Evolutionary conservation across 2,797 vertebrate genomes (phyloP), one percentile per base, ranked within the genome.

Genomic region (Galago senegalensis): DNA sequence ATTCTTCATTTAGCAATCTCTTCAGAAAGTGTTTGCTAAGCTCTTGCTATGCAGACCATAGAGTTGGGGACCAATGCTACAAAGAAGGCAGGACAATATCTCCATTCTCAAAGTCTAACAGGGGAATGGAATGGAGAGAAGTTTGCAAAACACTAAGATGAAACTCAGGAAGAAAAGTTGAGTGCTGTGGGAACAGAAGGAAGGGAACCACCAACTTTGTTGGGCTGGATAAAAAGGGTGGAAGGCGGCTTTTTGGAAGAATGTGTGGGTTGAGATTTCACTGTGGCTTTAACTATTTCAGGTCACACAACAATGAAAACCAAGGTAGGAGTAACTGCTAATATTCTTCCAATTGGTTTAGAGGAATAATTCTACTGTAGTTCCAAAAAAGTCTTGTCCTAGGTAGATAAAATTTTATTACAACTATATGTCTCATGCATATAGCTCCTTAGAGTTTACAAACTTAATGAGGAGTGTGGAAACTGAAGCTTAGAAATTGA

Each of bases 271-370:
- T 86, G 60, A 89, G 77, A 83, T 85, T 95, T 96, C 84, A 80
- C 70, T 86, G 85, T 56, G 67, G 73, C 63, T 93, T 81, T 79
- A 81, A 95, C 79, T 85, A 58, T 92, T 96, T 85, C 81, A 86
- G 91, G 18, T 73, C 77, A 49, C 1, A 1, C 34, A 80, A 46
- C 60, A 56, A 5, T 80, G 77, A 82, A 84, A 73, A 60, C 58
- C 53, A 72, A 79, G 76, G 58, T 29, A 53, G 60, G 53, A 61
- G 25, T 67, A n/a, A 29, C 56, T 34, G 76, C 67, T 60, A 83
- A 49, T 79, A 70, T 34, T 94, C 70, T 69, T 93, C 67, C 43
- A 72, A 0, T 5, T 73, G 67, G 43, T 49, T 81, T 18, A 94
- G 90, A 95, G 82, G 77, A 86, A 58, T 73, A 87, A 76, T 84